These are phyloP conservation scores for Lonchura striata DNA, from an alignment of 2,113 vertebrate species.

Conservation along the genomic window DNA sequence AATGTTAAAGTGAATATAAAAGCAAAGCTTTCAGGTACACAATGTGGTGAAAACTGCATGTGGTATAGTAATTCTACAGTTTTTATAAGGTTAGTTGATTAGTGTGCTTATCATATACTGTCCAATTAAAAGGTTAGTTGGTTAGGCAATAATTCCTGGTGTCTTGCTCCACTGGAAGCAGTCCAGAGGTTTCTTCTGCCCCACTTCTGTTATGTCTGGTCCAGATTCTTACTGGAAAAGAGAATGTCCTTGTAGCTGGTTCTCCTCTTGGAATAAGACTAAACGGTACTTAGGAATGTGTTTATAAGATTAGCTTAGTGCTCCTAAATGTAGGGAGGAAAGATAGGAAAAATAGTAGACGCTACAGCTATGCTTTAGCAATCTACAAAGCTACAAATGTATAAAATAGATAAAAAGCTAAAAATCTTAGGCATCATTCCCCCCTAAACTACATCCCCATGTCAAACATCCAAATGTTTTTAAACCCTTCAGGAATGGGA, in stretches of 20 bases:
- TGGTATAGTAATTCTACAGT: background rate
- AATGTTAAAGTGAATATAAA: background rate
- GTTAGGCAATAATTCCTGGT: background rate
- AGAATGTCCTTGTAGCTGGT: background rate
- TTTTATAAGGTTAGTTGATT: background rate
- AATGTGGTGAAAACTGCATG: rapidly evolving
- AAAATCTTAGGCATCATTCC: background rate
- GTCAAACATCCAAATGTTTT: background rate
- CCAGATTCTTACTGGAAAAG: background rate
- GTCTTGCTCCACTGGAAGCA: background rate
- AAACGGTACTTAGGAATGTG: background rate
- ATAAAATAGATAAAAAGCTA: background rate
- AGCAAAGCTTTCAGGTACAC: background rate
- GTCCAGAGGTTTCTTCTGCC: background rate
- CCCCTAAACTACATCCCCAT: background rate
- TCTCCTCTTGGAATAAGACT: background rate
- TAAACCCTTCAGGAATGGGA: background rate
- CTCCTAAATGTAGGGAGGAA: background rate
- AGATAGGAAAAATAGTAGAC: background rate
- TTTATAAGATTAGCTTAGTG: background rate
- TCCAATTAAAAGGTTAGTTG: background rate
- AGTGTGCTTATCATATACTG: background rate
- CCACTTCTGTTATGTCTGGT: background rate
- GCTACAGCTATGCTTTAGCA: background rate
- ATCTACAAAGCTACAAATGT: background rate